Evolutionary conservation across 2,888 invertebrate genomes (phyloP).

Genomic region (Agrochola lychnidis): DNA sequence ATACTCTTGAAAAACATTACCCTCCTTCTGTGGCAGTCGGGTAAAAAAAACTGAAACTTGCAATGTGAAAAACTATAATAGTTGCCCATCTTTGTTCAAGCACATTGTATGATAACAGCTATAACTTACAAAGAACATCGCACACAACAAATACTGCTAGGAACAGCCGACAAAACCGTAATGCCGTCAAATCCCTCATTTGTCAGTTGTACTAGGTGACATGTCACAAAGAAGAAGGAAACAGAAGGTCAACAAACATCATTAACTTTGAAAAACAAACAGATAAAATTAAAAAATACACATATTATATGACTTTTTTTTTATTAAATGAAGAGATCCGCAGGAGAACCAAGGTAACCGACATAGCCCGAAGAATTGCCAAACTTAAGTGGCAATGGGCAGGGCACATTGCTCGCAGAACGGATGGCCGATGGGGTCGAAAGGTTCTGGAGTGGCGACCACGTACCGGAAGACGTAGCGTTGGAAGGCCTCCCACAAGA

Average conservation of each 20-base stretch:
- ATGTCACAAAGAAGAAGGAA: background rate
- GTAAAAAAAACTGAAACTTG: too few species aligned
- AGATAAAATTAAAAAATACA: background rate
- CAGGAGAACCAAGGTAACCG: too few species aligned
- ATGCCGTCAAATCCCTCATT: constrained; percentile 63
- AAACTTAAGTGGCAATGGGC: too few species aligned
- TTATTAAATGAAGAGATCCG: too few species aligned
- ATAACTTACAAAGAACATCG: constrained; percentile 39
- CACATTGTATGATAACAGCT: constrained; percentile 7
- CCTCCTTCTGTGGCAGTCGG: too few species aligned
- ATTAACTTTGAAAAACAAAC: background rate
- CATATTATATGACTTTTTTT: background rate
- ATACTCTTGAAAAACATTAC: too few species aligned
- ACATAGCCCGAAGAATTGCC: too few species aligned
- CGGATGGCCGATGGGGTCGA: too few species aligned
- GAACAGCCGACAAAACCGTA: constrained; percentile 46
- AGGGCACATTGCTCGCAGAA: too few species aligned
- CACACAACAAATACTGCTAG: constrained; percentile 50
- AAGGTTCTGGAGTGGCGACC: too few species aligned
- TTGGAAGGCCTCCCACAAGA: too few species aligned
- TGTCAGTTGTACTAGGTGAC: constrained; percentile 54
- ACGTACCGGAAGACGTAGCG: too few species aligned
- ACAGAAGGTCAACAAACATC: constrained; percentile 17
- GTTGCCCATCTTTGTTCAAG: background rate
- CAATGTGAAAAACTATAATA: background rate